These are phyloP conservation scores for Agrotis exclamationis DNA, from an alignment of 2,888 invertebrate genomes.

Conservation along the genomic window DNA sequence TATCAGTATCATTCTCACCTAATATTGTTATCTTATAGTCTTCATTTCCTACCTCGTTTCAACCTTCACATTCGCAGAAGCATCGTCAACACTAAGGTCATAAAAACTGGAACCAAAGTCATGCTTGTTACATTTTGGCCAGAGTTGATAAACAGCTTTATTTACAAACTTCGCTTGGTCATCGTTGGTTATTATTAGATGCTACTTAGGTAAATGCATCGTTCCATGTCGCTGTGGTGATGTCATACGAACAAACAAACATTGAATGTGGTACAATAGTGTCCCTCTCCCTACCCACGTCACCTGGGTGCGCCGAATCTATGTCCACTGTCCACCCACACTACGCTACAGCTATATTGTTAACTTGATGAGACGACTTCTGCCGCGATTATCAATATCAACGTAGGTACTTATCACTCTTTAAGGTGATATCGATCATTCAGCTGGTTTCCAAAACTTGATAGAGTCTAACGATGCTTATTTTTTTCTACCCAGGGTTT, in stretches of 20 bases:
- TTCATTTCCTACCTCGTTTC: not conserved
- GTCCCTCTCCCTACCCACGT: constrained; percentile 73
- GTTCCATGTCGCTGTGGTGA: constrained; percentile 75
- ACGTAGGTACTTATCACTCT: not conserved
- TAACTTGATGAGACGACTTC: constrained; percentile 20
- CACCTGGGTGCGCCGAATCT: constrained; percentile 80
- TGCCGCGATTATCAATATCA: constrained; percentile 20
- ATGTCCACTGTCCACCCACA: constrained; percentile 71
- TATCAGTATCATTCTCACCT: not conserved
- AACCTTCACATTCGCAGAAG: constrained; percentile 33
- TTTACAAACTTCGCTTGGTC: constrained; percentile 62
- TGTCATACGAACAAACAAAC: constrained; percentile 72
- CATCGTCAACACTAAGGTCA: constrained; percentile 16
- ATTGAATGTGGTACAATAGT: constrained; percentile 79
- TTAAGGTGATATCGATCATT: not conserved
- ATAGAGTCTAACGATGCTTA: not conserved
- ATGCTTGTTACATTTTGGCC: constrained; percentile 34
- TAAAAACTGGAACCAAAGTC: constrained; percentile 24
- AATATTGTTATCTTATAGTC: not conserved
- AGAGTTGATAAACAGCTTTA: constrained; percentile 41
- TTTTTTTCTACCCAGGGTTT: not conserved
- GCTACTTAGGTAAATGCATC: constrained; percentile 73
- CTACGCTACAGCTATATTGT: constrained; percentile 28
- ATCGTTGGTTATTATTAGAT: constrained; percentile 70
- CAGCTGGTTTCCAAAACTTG: constrained; percentile 2